Base-by-base conservation (phyloP, 2,888 invertebrate genomes). In the Resseliella maxima region DNA sequence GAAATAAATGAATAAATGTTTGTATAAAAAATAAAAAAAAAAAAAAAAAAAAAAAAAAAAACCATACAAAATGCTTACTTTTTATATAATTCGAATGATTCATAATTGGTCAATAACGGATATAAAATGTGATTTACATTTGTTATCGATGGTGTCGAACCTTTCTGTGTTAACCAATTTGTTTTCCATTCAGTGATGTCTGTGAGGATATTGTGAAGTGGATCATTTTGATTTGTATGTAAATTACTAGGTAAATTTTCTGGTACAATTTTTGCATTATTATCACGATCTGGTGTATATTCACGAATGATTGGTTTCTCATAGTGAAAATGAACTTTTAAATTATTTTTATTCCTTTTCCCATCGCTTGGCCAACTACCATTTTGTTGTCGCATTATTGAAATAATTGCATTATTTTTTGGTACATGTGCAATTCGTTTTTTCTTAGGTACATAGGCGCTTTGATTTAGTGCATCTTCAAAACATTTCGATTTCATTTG, bases 101-200 rank as follows among this genome's bases (percentile, higher is more conserved):
- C 24, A 24, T 59, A 59, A 1, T 24, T 59, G 18, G 3, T 8
- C 2, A 21, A 12, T 50, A 50, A 21, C 5, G 50, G 50, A 15
- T 8, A 8, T 21, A 59, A 2, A 24, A 59, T 18, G 3, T 24
- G 18, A 59, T 59, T 59, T 2, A 59, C 59, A 8, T 21, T 36
- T 8, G 35, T 81, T 1, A 81, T 81, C 18, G 81, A 36, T 18
- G 81, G 81, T 15, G 81, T 36, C 1, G 5, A 2, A 35, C 18
- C 5, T 36, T n/a, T 35, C 21, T 81, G 35, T 18, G 81, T 6
- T 18, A 81, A 3, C 81, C 81, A 81, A 1, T 81, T 36, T 3
- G 81, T 3, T 35, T 21, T 35, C 81, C 81, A 81, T 81, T 81
- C 81, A 3, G 81, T 81, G 36, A 81, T 36, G n/a, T 81, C 81